phyloP scores from a whole-genome alignment of 2,113 vertebrate genomes.

The Planiliza haematocheilus region DNA sequence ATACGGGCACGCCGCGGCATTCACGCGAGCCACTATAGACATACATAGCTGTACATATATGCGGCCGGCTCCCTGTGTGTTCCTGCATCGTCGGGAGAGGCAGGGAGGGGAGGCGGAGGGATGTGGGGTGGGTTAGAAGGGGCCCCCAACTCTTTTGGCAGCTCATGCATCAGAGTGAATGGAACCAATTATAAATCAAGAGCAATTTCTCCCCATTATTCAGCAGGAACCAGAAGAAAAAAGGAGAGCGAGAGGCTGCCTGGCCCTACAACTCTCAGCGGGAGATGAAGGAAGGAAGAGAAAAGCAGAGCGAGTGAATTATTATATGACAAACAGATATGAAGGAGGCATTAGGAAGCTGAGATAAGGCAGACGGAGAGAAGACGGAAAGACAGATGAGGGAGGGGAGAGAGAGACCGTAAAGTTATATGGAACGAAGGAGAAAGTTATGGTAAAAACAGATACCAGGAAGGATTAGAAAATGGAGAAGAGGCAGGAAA shows the following conservation, averaged over 20 bases:
- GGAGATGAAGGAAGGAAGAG: constrained; percentile 64
- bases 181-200: constrained; percentile 89
- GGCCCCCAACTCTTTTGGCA: constrained; percentile 80
- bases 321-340: constrained; percentile 81
- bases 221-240: constrained; percentile 71
- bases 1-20: constrained; percentile 30
- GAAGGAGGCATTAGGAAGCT: constrained; percentile 49
- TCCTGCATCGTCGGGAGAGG: constrained; percentile 49
- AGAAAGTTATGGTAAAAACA: constrained; percentile 63
- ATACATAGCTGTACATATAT: constrained; percentile 63
- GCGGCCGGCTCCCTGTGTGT: constrained; percentile 69
- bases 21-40: constrained; percentile 47
- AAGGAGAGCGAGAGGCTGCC: constrained; percentile 45
- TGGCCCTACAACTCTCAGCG: constrained; percentile 67
- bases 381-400: constrained; percentile 29
- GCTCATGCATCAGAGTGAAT: constrained; percentile 85
- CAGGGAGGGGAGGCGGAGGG: constrained; percentile 19
- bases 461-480: constrained; percentile 32
- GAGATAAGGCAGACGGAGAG: constrained; percentile 65
- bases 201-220: constrained; percentile 87
- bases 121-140: constrained; percentile 45
- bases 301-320: constrained; percentile 62
- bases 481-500: constrained; percentile 46
- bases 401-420: constrained; percentile 52
- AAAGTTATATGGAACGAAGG: constrained; percentile 41